Base-by-base conservation (phyloP, 1,140 invertebrate species). In the Copidosoma floridanum region DNA sequence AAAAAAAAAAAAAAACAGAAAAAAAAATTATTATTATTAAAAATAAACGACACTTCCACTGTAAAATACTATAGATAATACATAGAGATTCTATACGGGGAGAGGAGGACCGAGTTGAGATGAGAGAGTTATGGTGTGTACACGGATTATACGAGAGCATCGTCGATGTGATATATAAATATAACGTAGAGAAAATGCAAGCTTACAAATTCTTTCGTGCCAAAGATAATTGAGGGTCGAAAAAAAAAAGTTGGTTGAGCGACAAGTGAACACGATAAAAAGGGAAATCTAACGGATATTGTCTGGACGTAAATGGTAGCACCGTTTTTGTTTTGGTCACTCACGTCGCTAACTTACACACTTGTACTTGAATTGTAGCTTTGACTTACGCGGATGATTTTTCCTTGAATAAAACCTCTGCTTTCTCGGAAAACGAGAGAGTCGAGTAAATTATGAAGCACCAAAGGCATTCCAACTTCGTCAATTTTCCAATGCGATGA, bases 41-140 rank as follows among this genome's bases (percentile, higher is more conserved):
- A 55, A 56, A 54, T 60, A 53, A 61, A 64, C 40, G 32, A 59
- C 62, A 61, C 57, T 64, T 67, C 59, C 57, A 65, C 63, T 68
- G 66, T 65, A 68, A 68, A 55, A 68, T 68, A 68, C 41, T 68
- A n/a, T n/a, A 65, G 56, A 52, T 59, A 52, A 61, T 53, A 59
- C 48, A 61, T 48, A 61, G 23, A 64, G 62, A 65, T 63, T 66
- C 58, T 63, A 71, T 67, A 67, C 61, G 54, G 7, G 12, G 41
- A 62, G 41, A 14, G 48, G 44, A 58, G 16, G 20, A 43, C 46
- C 41, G 35, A 51, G 16, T 20, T n/a, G n/a, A n/a, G n/a, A n/a
- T n/a, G 40, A 32, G 21, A 46, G 29, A 37, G 1, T 7, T n/a
- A 54, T 54, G 24, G 37, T 61, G n/a, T 40, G 35, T 50, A 55